Evolutionary conservation across 2,888 invertebrate species (phyloP), one percentile per base, ranked within the genome.

Genomic region (Luperina testacea): DNA sequence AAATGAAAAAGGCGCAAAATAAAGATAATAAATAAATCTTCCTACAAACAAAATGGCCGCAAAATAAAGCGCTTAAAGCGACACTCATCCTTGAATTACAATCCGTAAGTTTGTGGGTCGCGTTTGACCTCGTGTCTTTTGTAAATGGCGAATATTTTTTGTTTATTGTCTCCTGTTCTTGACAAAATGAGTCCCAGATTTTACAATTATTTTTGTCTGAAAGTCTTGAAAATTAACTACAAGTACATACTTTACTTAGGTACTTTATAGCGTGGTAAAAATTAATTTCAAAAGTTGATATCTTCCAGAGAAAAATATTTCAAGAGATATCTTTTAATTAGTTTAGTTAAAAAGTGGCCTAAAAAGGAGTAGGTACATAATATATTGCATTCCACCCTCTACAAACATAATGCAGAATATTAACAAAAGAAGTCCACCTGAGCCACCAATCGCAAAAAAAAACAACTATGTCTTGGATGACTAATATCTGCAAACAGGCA

Each of bases 131-230:
- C 51, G 65, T 61, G 48, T 27, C 24, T 64, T 81, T 72, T 74
- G 61, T 70, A 64, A 87, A 82, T 67, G 72, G 82, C 20, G 20
- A 64, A 59, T 82, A 73, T 53, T 78, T 75, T 81, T 83, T 83
- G 61, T 85, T 70, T 72, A 72, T 65, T 69, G 65, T 85, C 53
- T 53, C 64, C 69, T 81, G 72, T 72, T 81, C 15, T 61, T 69
- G 75, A 81, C 75, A 70, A 80, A 72, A 67, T 13, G 9, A 38
- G 17, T 17, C 20, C 53, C 27, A 38, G 65, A 77, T 53, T 75
- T 63, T 51, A 15, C 4, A 59, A 74, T 65, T 24, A 59, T 77
- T 76, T 76, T 53, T n/a, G 17, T 6, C 15, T 7, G n/a, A 32
- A 75, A 51, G 13, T 27, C 61, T 63, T 63, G 15, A 27, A 53